These are phyloP conservation scores for Tribolium castaneum DNA, from an alignment of 1,140 invertebrate genomes.

Conservation along the genomic window DNA sequence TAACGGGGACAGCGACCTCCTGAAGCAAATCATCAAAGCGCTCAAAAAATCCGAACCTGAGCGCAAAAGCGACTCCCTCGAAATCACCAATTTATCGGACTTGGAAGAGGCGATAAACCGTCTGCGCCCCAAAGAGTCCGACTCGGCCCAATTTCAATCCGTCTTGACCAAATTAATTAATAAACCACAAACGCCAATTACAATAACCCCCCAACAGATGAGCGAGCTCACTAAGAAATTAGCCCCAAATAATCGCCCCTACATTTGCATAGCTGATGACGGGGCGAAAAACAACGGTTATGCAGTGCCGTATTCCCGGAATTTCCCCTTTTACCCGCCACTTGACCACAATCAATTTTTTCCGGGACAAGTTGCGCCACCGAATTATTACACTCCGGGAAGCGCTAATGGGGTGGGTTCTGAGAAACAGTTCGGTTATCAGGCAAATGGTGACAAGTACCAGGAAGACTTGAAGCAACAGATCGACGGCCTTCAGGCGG, in stretches of 20 bases:
- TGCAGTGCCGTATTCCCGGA: background rate
- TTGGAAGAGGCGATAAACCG: slow-evolving; percentile 55
- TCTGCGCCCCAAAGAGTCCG: slow-evolving; percentile 54
- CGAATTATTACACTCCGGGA: slow-evolving; percentile 8
- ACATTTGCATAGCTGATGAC: slow-evolving; percentile 32
- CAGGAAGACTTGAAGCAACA: slow-evolving; percentile 52
- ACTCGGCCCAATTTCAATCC: slow-evolving; percentile 44
- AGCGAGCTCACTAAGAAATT: slow-evolving; percentile 37
- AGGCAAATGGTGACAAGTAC: background rate
- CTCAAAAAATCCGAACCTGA: slow-evolving; percentile 32
- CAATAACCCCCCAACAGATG: slow-evolving; percentile 43
- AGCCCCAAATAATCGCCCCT: slow-evolving; percentile 18
- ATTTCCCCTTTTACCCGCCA: background rate
- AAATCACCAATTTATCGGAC: slow-evolving; percentile 47
- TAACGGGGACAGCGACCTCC: background rate
- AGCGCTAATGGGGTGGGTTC: background rate
- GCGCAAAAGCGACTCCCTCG: slow-evolving; percentile 46
- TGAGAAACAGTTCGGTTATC: slow-evolving; percentile 7
- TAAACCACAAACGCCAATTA: slow-evolving; percentile 21
- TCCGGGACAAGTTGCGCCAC: slow-evolving; percentile 30
- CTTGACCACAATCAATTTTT: slow-evolving; percentile 38
- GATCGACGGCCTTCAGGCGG: slow-evolving; percentile 55
- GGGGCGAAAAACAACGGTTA: slow-evolving; percentile 24
- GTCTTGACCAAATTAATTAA: slow-evolving; percentile 53
- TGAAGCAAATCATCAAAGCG: background rate